phyloP scores from a whole-genome alignment of 2,888 invertebrate genomes.

The Cosmorhoe ocellata region DNA sequence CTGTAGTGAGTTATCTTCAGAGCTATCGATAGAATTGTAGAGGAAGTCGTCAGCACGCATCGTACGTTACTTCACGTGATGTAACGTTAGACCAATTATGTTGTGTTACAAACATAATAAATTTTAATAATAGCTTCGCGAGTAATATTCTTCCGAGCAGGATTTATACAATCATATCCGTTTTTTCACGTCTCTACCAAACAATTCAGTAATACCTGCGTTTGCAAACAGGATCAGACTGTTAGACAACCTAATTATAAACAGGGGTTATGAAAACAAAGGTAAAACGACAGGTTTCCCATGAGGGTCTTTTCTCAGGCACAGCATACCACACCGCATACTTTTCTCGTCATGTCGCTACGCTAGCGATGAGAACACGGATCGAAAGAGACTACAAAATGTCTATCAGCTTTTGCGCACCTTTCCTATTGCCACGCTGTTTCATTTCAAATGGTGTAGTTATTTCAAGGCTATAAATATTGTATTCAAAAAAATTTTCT shows the following conservation, averaged over 20 bases:
- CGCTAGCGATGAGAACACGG: not conserved
- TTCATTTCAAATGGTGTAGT: too few relatives aligned
- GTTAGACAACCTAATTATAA: not conserved
- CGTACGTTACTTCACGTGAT: conserved; percentile 11
- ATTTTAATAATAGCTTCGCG: conserved; percentile 6
- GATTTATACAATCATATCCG: too few relatives aligned
- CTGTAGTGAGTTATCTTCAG: conserved; percentile 7
- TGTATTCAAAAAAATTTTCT: too few relatives aligned
- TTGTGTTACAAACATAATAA: conserved; percentile 10
- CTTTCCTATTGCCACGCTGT: too few relatives aligned
- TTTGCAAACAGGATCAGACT: conserved; percentile 4
- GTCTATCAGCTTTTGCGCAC: too few relatives aligned
- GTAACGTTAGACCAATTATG: conserved; percentile 14
- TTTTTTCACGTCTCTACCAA: not conserved
- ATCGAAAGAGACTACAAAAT: not conserved
- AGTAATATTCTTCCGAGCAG: too few relatives aligned
- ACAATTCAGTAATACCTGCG: not conserved
- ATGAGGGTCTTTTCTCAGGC: conserved; percentile 4
- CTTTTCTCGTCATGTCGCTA: conserved; percentile 3
- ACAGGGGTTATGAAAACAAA: conserved; percentile 2
- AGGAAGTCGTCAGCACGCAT: conserved; percentile 14
- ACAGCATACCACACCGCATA: conserved; percentile 5
- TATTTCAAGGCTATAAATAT: too few relatives aligned
- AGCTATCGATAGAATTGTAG: conserved; percentile 6
- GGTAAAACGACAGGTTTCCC: conserved; percentile 6